A percentile compares a stretch with the other conserved stretches of the same genome.
These are phyloP conservation scores for Herpetotheres cachinnans DNA, from an alignment of 2,113 vertebrate genomes.

Conservation along the genomic window DNA sequence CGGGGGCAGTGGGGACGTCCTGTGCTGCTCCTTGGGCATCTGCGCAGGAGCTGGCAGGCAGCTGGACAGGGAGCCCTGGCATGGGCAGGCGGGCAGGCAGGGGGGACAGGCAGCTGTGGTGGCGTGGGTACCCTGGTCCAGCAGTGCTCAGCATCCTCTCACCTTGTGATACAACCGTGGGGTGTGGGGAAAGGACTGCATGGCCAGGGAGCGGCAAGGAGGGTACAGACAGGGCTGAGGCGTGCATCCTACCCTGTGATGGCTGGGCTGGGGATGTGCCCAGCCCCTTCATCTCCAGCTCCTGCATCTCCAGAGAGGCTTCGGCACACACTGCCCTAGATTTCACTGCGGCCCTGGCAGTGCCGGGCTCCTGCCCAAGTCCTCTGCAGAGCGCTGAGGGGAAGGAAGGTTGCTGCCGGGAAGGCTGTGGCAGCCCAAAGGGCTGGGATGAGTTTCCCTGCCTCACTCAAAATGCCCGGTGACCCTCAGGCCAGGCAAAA, in stretches of 20 bases:
- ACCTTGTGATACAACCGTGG: background rate
- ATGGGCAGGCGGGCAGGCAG: accelerated
- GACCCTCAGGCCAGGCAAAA: background rate
- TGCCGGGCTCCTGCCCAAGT: background rate
- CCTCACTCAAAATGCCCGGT: background rate
- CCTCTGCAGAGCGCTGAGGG: background rate
- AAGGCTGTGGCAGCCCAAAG: background rate
- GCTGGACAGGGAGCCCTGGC: background rate
- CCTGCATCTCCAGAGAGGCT: background rate
- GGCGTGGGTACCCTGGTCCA: background rate
- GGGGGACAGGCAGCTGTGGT: background rate
- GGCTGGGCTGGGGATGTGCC: background rate
- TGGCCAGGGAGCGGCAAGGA: accelerated
- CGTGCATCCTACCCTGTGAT: background rate
- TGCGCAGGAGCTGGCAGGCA: background rate
- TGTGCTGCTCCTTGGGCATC: background rate
- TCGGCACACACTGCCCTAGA: background rate
- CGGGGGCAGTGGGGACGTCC: background rate
- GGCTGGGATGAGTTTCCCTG: background rate
- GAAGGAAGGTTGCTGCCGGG: background rate
- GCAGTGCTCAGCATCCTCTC: background rate
- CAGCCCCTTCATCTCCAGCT: background rate
- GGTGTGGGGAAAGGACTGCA: background rate
- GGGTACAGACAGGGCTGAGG: background rate
- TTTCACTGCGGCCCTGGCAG: background rate